phyloP scores from a whole-genome alignment of 1,140 invertebrate genomes.

The Pomacea maculata region DNA sequence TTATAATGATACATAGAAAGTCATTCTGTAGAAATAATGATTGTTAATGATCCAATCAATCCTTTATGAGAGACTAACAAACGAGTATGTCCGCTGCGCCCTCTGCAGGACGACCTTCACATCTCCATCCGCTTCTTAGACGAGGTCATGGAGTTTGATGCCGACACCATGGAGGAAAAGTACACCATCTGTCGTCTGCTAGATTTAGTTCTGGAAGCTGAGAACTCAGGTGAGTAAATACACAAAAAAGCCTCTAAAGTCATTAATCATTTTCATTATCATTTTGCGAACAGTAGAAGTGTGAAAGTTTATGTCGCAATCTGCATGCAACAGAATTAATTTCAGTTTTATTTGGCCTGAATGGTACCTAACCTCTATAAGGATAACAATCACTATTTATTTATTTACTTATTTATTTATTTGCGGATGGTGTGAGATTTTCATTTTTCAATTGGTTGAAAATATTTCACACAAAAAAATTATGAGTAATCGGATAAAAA shows the following conservation, averaged over 20 bases:
- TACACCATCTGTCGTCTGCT: constrained; percentile 49
- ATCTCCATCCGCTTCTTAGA: constrained; percentile 36
- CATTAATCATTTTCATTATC: background rate
- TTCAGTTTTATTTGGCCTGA: background rate
- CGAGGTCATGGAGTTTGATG: constrained; percentile 41
- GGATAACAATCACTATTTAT: too few species aligned
- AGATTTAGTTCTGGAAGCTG: constrained; percentile 29
- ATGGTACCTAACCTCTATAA: background rate
- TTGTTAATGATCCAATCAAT: too few species aligned
- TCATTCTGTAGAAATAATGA: too few species aligned
- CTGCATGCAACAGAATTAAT: background rate
- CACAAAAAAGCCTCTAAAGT: background rate
- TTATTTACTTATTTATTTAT: too few species aligned
- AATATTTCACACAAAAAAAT: too few species aligned
- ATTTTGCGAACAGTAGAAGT: too few species aligned
- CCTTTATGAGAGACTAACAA: too few species aligned
- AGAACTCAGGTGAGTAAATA: constrained; percentile 24
- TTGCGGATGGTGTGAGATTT: too few species aligned
- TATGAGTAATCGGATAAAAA: too few species aligned
- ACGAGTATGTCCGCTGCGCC: background rate
- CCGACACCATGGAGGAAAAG: constrained; percentile 47
- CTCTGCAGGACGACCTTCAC: constrained; percentile 41
- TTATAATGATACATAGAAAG: too few species aligned
- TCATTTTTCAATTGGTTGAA: too few species aligned
- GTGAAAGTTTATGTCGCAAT: background rate